phyloP scores from a whole-genome alignment of 2,797 vertebrate genomes.

The Avahi laniger region DNA sequence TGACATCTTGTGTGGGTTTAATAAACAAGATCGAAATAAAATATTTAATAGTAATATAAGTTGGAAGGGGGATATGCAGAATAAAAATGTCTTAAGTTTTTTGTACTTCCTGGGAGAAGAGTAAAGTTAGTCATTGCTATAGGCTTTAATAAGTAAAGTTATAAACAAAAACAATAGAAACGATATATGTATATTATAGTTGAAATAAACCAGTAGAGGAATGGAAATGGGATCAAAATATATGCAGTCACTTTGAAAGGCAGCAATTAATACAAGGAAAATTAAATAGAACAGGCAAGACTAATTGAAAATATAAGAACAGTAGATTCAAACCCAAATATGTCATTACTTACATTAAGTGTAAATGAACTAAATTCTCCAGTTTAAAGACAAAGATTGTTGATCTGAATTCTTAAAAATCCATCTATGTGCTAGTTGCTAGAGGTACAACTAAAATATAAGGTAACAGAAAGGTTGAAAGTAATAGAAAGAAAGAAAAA shows the following conservation, averaged over 20 bases:
- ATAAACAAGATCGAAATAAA: not conserved
- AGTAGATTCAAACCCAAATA: not conserved
- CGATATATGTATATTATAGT: not conserved
- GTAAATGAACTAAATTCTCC: not conserved
- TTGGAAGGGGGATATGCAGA: not conserved
- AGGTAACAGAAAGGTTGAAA: not conserved
- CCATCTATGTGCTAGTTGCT: not conserved
- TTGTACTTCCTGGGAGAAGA: not conserved
- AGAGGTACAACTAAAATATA: not conserved
- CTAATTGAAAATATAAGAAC: not conserved
- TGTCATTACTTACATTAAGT: conserved; percentile 26
- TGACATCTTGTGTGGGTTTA: not conserved
- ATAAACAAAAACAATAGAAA: conserved; percentile 35
- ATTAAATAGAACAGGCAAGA: not conserved
- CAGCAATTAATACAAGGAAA: not conserved
- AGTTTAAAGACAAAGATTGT: conserved; percentile 6
- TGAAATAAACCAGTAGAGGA: not conserved
- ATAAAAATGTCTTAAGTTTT: not conserved
- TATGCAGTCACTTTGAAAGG: not conserved
- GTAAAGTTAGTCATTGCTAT: not conserved
- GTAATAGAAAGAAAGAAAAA: not conserved
- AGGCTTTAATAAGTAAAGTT: conserved; percentile 1
- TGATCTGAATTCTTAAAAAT: not conserved
- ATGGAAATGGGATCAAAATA: not conserved
- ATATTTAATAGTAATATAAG: not conserved